Evolutionary conservation across 1,140 invertebrate genomes (phyloP), one percentile per base, ranked within the genome.

Genomic region (Phthorimaea operculella): DNA sequence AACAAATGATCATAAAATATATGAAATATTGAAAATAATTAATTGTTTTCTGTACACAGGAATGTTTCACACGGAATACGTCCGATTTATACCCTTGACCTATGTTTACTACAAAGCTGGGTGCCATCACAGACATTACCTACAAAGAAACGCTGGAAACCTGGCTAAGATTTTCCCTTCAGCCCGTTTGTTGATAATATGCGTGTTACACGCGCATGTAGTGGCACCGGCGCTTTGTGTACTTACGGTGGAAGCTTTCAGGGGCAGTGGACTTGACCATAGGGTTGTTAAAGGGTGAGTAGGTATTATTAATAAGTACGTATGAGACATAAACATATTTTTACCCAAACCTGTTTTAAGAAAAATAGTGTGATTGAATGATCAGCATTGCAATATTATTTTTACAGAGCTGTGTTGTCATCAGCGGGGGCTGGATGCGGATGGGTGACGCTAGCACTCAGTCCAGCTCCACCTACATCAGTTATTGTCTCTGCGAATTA

Each of bases 251-350:
- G 33, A 52, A n/a, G 55, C 60, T 11, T 47, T 62, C 14, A 36
- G 51, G 11, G 60, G 52, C 10, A 58, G 54, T 11, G 60, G 57
- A 9, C 15, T 62, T 1, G 59, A 68, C 33, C 45, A 54, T 21
- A 34, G 54, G 9, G 44, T 68, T 15, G 54, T 63, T 14, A 52
- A 53, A 28, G 66, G 66, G 66, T 64, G 28, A 58, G 55, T 2
- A 28, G 21, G 2, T 28, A 28, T 28, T 28, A n/a, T n/a, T n/a
- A n/a, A n/a, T 6, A 28, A 28, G 6, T 28, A 28, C 21, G 21
- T 28, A 28, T 28, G 6, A 28, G 2, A 28, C n/a, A n/a, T n/a
- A n/a, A n/a, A n/a, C n/a, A n/a, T n/a, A n/a, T n/a, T n/a, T n/a
- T n/a, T n/a, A n/a, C n/a, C n/a, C n/a, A n/a, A n/a, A n/a, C n/a